These are phyloP conservation scores for Nannospalax galili DNA, from an alignment of 2,113 vertebrate genomes.

Conservation along the genomic window DNA sequence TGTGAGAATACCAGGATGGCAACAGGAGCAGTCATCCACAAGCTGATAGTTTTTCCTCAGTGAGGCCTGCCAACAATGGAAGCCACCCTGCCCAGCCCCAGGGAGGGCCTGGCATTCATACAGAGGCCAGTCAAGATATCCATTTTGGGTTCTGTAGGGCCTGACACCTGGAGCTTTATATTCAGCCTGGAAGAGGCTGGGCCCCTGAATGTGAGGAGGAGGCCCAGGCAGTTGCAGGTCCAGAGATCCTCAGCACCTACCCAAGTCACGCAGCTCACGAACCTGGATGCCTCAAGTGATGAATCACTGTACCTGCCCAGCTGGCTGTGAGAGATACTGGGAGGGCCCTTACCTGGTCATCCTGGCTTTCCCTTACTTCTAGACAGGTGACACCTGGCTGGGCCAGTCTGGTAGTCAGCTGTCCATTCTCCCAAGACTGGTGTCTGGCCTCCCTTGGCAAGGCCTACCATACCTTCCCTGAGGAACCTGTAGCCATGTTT, in stretches of 20 bases:
- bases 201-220: neutral
- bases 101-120: neutral
- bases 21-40: neutral
- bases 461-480: neutral
- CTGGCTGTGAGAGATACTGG: constrained; percentile 39
- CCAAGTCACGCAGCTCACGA: constrained; percentile 62
- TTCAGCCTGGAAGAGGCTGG: constrained; percentile 8
- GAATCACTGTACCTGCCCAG: constrained; percentile 26
- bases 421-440: neutral
- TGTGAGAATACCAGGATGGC: neutral
- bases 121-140: neutral
- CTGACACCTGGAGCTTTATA: neutral
- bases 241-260: neutral
- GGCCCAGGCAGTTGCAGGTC: neutral
- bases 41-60: neutral
- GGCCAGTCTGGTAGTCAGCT: neutral
- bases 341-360: neutral
- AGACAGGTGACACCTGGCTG: neutral
- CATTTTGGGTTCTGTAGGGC: neutral
- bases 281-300: constrained; percentile 3
- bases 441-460: neutral
- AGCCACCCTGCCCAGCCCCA: neutral
- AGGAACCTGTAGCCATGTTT: neutral
- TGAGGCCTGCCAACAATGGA: neutral
- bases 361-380: constrained; percentile 38